A percentile compares a stretch with the other conserved stretches of the same genome.
Conservation (phyloP, 2,113 vertebrate genomes). For the Cariama cristata region DNA sequence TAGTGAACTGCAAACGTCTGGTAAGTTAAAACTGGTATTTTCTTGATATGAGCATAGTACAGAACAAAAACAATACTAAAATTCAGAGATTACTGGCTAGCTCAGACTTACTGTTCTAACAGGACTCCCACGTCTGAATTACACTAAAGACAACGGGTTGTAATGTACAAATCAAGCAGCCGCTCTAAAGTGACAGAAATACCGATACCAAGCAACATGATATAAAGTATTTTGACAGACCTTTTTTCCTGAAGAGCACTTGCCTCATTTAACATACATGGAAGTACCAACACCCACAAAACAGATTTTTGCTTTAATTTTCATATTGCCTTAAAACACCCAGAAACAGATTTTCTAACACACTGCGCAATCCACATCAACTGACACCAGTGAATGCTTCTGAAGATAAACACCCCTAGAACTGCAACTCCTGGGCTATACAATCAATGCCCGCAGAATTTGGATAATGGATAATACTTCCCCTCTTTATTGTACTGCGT, state of each 20-base stretch:
- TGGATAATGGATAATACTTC: not conserved
- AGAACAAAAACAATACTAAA: not conserved
- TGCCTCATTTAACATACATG: not conserved
- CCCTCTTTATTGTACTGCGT: not conserved
- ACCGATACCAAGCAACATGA: not conserved
- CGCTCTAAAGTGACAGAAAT: rapidly evolving
- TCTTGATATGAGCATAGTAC: not conserved
- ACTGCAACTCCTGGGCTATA: not conserved
- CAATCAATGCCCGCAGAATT: not conserved
- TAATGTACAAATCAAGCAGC: not conserved
- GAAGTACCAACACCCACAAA: not conserved
- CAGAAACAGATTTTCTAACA: not conserved
- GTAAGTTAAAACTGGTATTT: not conserved
- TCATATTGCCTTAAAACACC: not conserved
- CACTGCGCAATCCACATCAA: not conserved
- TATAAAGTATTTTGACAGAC: not conserved
- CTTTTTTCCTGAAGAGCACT: not conserved
- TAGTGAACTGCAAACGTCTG: not conserved
- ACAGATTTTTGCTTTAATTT: not conserved
- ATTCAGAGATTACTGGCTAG: not conserved
- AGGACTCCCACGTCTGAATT: not conserved
- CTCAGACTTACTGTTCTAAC: not conserved
- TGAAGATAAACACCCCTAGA: not conserved
- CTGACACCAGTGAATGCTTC: not conserved
- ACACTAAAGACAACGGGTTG: not conserved